Base-by-base conservation (phyloP, 1,140 invertebrate species). In the Halictus rubicundus region DNA sequence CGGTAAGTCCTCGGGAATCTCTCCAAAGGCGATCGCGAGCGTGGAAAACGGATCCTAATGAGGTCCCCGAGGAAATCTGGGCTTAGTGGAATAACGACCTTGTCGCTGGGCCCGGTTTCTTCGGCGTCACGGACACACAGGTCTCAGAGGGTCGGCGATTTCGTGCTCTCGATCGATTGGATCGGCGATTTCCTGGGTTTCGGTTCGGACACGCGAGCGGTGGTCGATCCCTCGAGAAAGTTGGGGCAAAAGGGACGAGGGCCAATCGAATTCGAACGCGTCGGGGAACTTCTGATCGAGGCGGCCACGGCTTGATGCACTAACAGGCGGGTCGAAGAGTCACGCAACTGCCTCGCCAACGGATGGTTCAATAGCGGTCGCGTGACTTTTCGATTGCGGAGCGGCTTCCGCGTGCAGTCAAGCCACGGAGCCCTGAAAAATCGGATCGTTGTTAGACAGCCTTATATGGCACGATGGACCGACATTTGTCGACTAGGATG, bases 31-130 rank as follows among this genome's bases (percentile, higher is more conserved):
- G 69, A 80, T 75, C 78, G 78, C 10, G 39, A 23, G 27, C 61
- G 59, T 49, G 19, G 75, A 72, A 71, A 78, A 78, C 61, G 68
- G 27, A 68, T 78, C 68, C 52, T 81, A 81, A 81, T 63, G 75
- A 81, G 75, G 42, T 81, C 80, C 80, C 75, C 25, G 27, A 81
- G 80, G 80, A 81, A 81, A 81, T 81, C 80, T 81, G 63, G 52
- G 8, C 21, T 10, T 14, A 54, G 80, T 23, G 75, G 68, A 72
- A 78, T 81, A 81, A 81, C 80, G 75, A 81, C 68, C 46, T 69
- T 71, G 80, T 81, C 74, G 42, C 54, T 54, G 16, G 74, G 10
- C 46, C 49, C 37, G 70, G 60, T 70, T 70, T 65, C 74, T 63
- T 57, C 27, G 49, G 25, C 32, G 8, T n/a, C 68, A 19, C 60